These are phyloP conservation scores for Vanessa tameamea DNA, from an alignment of 1,140 invertebrate genomes.

Conservation along the genomic window DNA sequence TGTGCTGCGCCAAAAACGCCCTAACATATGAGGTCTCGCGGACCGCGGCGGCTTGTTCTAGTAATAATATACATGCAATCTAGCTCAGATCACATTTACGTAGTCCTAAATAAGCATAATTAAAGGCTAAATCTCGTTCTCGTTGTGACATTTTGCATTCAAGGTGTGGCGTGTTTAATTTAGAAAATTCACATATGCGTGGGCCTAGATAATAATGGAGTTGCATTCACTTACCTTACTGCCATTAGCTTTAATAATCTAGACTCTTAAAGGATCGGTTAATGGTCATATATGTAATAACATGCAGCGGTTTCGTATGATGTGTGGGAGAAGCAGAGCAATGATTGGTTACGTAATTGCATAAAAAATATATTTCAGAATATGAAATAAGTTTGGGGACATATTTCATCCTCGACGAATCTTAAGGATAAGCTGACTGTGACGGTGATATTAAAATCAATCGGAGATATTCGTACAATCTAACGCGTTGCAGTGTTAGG, in stretches of 20 bases:
- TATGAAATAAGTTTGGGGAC: no score
- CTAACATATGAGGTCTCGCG: no score
- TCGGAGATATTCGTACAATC: no score
- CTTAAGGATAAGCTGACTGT: no score
- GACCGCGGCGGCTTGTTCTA: no score
- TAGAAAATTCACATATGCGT: conserved; percentile 11
- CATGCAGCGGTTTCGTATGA: neutral
- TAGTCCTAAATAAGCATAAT: neutral
- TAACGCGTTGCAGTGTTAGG: no score
- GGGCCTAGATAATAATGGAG: neutral
- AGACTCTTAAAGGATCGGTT: neutral
- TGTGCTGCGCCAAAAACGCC: no score
- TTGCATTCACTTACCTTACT: neutral
- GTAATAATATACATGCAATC: neutral
- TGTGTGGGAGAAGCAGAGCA: neutral
- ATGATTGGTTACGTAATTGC: neutral
- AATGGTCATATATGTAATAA: neutral
- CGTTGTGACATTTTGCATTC: conserved; percentile 3
- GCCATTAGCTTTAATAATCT: conserved; percentile 1
- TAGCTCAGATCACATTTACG: neutral
- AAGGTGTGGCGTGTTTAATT: conserved; percentile 6
- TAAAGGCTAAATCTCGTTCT: neutral
- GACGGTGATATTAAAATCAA: no score
- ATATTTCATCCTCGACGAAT: no score
- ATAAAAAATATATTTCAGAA: no score